Evolutionary conservation across 2,113 vertebrate genomes (phyloP).

Genomic region (Oreochromis niloticus): DNA sequence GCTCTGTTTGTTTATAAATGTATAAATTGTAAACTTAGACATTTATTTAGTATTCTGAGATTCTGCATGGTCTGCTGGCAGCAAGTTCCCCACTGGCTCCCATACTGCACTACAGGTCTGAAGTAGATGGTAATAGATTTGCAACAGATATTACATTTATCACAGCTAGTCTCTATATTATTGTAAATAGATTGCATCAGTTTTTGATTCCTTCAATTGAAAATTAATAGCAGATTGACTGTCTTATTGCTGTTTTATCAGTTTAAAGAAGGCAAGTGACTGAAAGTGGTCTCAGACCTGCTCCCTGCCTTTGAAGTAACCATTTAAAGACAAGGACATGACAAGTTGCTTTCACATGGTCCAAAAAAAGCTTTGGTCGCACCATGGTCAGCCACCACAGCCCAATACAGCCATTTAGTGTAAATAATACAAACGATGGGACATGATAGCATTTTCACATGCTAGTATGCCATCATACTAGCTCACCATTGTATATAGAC

Average conservation of each 20-base stretch:
- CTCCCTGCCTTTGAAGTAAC: background rate
- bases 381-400: background rate
- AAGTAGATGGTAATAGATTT: background rate
- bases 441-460: background rate
- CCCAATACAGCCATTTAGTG: background rate
- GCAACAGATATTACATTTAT: background rate
- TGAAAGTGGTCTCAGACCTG: background rate
- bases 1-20: background rate
- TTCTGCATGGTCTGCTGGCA: background rate
- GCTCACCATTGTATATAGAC: background rate
- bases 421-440: background rate
- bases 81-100: background rate
- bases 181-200: no score
- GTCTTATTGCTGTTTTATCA: no score
- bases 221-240: no score
- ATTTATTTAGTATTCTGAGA: background rate
- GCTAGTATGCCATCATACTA: background rate
- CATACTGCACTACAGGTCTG: background rate
- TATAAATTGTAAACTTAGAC: background rate
- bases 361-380: accelerated
- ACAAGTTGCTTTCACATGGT: background rate
- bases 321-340: background rate
- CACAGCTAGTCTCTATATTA: background rate
- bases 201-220: no score
- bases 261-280: background rate